Base-by-base conservation (phyloP, 2,888 invertebrate genomes). In the Drosophila paracracens region DNA sequence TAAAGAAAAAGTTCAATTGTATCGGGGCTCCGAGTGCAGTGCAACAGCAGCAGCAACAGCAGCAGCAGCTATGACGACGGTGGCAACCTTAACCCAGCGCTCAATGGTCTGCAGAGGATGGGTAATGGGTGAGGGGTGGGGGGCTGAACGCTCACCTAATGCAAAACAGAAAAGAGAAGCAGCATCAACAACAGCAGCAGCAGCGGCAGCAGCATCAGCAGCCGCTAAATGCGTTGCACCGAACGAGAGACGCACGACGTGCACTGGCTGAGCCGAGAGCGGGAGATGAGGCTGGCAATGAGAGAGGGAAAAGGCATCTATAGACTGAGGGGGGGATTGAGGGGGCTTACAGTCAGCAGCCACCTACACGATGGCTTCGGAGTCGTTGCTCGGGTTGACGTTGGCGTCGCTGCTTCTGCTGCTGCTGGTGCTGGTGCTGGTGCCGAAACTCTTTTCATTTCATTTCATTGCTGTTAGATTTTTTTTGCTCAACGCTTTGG, bases 1-100 rank as follows among this genome's bases (percentile, higher is more conserved):
- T 76, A 83, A 88, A 88, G 87, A 86, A 84, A 82, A 86, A 81
- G 83, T 88, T 86, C 76, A 88, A 84, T 88, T 88, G 87, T 84
- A 84, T 84, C 83, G 84, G 88, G 83, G 74, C 65, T 52, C 68
- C 82, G 71, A 78, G 72, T 84, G 88, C 85, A 84, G 51, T 62
- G 71, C 69, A 73, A 76, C 52, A 33, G 48, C 35, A 52, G 21
- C 43, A 57, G 67, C 73, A 8, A 2, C 2, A 21, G 10, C 27
- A 54, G 74, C 70, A 59, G 61, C 60, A 18, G 11, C 57, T 29
- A 58, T 58, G 52, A 54, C 57, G 58, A 61, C 68, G 74, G 62
- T 73, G 77, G 81, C 79, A 79, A 79, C 79, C 79, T 79, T 79
- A 79, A 81, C 79, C 79, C 79, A 81, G 70, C 81, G 60, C 65